These are phyloP conservation scores for Mesitornis unicolor DNA, from an alignment of 2,113 vertebrate genomes.

Conservation along the genomic window DNA sequence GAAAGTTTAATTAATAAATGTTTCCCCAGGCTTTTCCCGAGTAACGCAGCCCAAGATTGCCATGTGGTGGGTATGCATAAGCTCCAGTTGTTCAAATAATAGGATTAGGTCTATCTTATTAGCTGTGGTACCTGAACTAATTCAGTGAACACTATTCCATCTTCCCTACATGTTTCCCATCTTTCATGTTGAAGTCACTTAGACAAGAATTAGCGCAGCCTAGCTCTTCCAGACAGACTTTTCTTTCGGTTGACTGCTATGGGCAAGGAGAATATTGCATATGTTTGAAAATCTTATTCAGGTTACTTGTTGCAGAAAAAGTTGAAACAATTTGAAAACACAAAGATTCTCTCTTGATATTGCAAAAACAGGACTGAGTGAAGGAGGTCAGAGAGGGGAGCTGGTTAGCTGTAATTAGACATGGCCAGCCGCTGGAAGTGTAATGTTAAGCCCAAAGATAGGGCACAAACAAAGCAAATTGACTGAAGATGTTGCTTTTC, in stretches of 20 bases:
- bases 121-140: conserved; percentile 32
- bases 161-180: background rate
- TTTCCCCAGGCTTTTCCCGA: background rate
- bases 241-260: background rate
- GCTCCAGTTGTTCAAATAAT: background rate
- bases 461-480: background rate
- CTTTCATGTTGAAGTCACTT: background rate
- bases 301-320: background rate
- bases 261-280: background rate
- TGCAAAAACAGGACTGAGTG: background rate
- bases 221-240: background rate
- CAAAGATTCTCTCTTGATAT: background rate
- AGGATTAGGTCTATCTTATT: conserved; percentile 45
- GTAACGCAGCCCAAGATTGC: background rate
- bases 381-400: background rate
- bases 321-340: background rate
- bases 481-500: background rate
- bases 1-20: conserved; percentile 1
- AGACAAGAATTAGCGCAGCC: background rate
- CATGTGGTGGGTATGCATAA: background rate
- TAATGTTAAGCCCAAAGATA: background rate
- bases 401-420: background rate
- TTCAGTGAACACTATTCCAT: background rate
- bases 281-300: background rate
- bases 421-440: background rate